These are phyloP conservation scores for Anadara kagoshimensis DNA, from an alignment of 1,140 invertebrate species.

Conservation along the genomic window DNA sequence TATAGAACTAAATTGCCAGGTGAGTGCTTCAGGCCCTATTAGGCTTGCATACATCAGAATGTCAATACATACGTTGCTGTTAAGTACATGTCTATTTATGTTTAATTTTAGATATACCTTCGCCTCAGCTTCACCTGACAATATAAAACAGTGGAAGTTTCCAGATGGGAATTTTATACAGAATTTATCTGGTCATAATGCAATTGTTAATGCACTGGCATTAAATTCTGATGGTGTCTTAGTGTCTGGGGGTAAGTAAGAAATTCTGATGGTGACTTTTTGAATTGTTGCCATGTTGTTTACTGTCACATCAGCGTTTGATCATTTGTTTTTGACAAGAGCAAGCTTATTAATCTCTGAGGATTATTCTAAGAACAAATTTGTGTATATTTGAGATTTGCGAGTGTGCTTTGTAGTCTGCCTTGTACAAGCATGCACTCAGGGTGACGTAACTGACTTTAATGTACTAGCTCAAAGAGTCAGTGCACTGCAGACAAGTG, in stretches of 20 bases:
- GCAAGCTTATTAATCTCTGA: no score
- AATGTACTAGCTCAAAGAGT: no score
- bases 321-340: no score
- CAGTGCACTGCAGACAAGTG: no score
- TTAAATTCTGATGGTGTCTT: constrained; percentile 95
- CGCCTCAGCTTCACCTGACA: constrained; percentile 97
- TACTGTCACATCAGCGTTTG: no score
- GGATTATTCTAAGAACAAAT: no score
- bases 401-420: no score
- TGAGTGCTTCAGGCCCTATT: background rate
- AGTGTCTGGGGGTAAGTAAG: constrained; percentile 90
- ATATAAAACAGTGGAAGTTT: constrained; percentile 99
- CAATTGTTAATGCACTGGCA: constrained; percentile 97
- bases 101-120: constrained; percentile 87
- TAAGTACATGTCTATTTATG: background rate
- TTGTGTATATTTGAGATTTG: no score
- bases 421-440: no score
- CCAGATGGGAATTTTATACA: constrained; percentile 99
- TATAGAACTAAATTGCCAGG: background rate
- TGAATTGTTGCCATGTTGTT: no score
- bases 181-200: constrained; percentile 97
- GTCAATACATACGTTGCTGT: no score
- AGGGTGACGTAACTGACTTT: no score
- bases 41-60: background rate
- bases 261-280: constrained; percentile 1